Base-by-base conservation (phyloP, 2,113 vertebrate species). In the Platichthys stellatus region DNA sequence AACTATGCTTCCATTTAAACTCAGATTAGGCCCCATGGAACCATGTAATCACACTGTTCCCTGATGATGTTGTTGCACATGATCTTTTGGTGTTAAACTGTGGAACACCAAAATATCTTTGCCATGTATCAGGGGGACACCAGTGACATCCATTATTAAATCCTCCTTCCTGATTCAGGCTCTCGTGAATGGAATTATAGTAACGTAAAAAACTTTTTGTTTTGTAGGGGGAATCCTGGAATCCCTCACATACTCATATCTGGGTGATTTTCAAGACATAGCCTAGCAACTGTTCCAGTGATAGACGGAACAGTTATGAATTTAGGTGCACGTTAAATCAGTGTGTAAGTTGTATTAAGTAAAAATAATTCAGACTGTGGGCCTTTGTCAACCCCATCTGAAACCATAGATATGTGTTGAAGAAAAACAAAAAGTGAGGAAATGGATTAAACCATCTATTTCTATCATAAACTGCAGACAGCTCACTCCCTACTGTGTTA, bases 141-240 rank as follows among this genome's bases (percentile, higher is more conserved):
- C 63, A 20, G 4, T 51, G 51, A 72, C 64, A 71, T 38, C 47
- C 64, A 21, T 81, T 81, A 69, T 63, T 59, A 54, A 65, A 76
- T 61, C 43, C 61, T 54, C 63, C 67, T 45, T 24, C 23, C 40
- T 66, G 63, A 69, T 69, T 68, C 18, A 12, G 62, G 13, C 54
- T 65, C 1, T 72, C 3, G 20, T 49, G 68, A 72, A 87, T 81
- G n/a, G 38, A 62, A 78, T 87, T 72, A 78, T 72, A 35, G 60
- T 65, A 60, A 71, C 70, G 72, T 78, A 35, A 72, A 71, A 78
- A 23, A 23, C 58, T 13, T 20, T 21, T 80, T n/a, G 54, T 69
- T 63, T 68, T 53, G 45, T 20, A 0, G 0, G 28, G 47, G 59
- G 51, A 74, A n/a, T 40, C 15, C 61, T 59, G 28, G 23, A 76